Percentiles rank a stretch among this genome's conserved stretches.
These are phyloP conservation scores for Denticeps clupeoides DNA, from an alignment of 2,797 vertebrate species.

Conservation along the genomic window DNA sequence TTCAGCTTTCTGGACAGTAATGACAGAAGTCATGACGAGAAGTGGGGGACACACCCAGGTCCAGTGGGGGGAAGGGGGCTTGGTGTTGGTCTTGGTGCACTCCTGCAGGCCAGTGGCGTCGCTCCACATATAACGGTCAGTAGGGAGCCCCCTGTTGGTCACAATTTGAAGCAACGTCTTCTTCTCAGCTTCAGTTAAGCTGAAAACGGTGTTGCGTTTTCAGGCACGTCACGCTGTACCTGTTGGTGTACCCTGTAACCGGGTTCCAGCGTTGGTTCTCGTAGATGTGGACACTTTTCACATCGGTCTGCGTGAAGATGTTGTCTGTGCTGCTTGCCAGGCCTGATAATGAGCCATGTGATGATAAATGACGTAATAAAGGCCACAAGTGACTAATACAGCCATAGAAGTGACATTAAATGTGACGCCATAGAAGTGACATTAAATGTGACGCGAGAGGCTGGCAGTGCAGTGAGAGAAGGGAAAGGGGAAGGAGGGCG, in stretches of 20 bases:
- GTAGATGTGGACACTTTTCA: constrained; percentile 84
- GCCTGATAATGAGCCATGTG: constrained; percentile 50
- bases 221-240: constrained; percentile 42
- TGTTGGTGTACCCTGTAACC: constrained; percentile 84
- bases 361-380: too few species aligned
- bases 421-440: background rate
- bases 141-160: constrained; percentile 79
- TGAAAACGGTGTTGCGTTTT: background rate
- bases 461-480: background rate
- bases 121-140: constrained; percentile 97
- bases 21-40: too few species aligned
- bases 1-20: background rate
- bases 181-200: background rate
- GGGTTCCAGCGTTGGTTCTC: constrained; percentile 99
- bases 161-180: background rate
- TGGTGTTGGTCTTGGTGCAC: constrained; percentile 78
- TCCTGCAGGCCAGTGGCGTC: constrained; percentile 85
- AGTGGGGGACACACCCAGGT: constrained; percentile 84
- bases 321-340: constrained; percentile 78
- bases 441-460: background rate
- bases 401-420: background rate
- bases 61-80: constrained; percentile 88
- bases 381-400: background rate
- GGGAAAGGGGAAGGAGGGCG: background rate
- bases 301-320: constrained; percentile 78